phyloP scores from a whole-genome alignment of 2,113 vertebrate species.

The Scartelaos histophorus region DNA sequence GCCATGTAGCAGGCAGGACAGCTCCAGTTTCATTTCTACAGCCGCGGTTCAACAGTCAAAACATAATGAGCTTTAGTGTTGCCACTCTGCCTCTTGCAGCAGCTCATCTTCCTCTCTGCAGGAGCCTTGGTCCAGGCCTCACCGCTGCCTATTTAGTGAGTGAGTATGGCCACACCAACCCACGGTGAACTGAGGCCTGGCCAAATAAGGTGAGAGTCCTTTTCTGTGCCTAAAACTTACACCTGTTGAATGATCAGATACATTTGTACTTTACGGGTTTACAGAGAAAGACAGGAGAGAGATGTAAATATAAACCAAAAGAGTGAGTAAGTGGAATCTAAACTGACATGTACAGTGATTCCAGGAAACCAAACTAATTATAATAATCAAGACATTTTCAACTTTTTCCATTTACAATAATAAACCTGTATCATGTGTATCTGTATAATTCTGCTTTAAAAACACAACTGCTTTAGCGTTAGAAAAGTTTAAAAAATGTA shows the following conservation, averaged over 20 bases:
- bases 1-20: conserved; percentile 41
- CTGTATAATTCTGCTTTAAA: no score
- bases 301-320: no score
- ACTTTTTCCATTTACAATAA: no score
- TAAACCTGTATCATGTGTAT: no score
- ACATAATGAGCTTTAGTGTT: conserved; percentile 70
- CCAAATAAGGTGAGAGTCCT: conserved; percentile 60
- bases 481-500: no score
- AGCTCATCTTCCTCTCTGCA: conserved; percentile 66
- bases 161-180: conserved; percentile 52
- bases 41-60: conserved; percentile 53
- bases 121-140: conserved; percentile 53
- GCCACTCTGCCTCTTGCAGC: conserved; percentile 62
- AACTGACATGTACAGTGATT: neutral
- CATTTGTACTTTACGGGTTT: no score
- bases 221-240: conserved; percentile 41
- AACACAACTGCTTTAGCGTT: no score
- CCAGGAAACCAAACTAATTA: neutral
- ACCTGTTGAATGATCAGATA: conserved; percentile 18
- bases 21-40: conserved; percentile 63
- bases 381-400: no score
- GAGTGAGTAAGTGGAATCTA: no score
- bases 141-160: conserved; percentile 46
- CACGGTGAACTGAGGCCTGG: conserved; percentile 56
- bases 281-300: no score